These are phyloP conservation scores for Eucera pruinosa DNA, from an alignment of 2,888 invertebrate genomes.

Conservation along the genomic window DNA sequence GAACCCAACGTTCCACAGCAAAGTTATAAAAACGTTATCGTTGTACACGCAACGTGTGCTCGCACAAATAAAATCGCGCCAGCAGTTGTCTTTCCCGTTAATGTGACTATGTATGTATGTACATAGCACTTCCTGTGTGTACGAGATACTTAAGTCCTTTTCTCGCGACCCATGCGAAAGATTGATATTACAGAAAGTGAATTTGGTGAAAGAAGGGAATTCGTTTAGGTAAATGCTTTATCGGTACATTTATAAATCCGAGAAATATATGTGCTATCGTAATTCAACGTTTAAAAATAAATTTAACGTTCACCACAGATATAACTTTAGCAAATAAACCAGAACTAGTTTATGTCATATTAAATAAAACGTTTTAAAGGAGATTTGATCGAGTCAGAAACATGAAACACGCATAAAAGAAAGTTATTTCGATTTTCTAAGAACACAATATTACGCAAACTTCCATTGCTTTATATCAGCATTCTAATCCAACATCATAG, in stretches of 20 bases:
- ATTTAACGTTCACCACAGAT: no score
- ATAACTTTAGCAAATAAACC: no score
- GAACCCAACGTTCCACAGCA: constrained; percentile 53
- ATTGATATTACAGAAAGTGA: neutral
- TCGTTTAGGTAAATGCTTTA: neutral
- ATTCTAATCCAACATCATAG: neutral
- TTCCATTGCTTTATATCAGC: neutral
- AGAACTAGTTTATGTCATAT: no score
- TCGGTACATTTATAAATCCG: no score
- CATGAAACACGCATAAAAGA: no score
- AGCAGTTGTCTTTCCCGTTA: constrained; percentile 47
- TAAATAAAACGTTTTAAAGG: no score
- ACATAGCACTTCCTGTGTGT: no score
- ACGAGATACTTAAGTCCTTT: neutral
- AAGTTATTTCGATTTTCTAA: neutral
- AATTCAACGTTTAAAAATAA: no score
- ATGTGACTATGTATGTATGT: constrained; percentile 10
- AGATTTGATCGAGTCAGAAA: no score
- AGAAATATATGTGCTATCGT: no score
- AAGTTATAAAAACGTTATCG: constrained; percentile 73
- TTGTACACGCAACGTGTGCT: constrained; percentile 60
- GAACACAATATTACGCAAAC: neutral
- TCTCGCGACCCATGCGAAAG: neutral
- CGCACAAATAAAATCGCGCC: constrained; percentile 30
- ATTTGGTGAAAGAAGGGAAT: no score